Evolutionary conservation across 2,888 invertebrate genomes (phyloP), one percentile per base, ranked within the genome.

Genomic region (Sialis lutaria): DNA sequence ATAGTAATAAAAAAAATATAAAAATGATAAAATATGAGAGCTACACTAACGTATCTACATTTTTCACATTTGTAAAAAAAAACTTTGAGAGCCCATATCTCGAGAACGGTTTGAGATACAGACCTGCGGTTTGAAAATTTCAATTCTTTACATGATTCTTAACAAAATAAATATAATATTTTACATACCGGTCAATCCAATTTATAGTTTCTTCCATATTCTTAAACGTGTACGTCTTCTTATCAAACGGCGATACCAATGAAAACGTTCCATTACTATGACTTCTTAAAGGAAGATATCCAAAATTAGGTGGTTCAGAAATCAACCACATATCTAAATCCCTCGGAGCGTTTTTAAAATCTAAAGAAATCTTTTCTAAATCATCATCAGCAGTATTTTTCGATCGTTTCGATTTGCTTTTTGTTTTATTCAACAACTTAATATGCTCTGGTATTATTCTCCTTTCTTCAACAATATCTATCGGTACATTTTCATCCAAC

Each of bases 121-220:
- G n/a, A n/a, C n/a, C n/a, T n/a, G n/a, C n/a, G n/a, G n/a, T n/a
- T n/a, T n/a, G n/a, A n/a, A n/a, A n/a, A n/a, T n/a, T n/a, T n/a
- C n/a, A n/a, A n/a, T n/a, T n/a, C n/a, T n/a, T n/a, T n/a, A n/a
- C n/a, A n/a, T n/a, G n/a, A n/a, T n/a, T n/a, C n/a, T n/a, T 22
- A 22, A 22, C 22, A 4, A 22, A 22, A 22, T 22, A 22, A 22
- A 22, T 22, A 22, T 2, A 22, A 22, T 22, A 22, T 37, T 37
- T 37, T 12, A 49, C 48, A 50, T 53, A 57, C 57, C 44, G 49
- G 45, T 54, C 48, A 10, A 57, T 45, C 48, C 50, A 54, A 31
- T 44, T 10, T 5, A 52, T 44, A 12, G 55, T 53, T 6, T 37
- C 33, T 4, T 46, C 42, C 34, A 12, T 41, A 33, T 3, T 47